Evolutionary conservation across 2,797 vertebrate genomes (phyloP), one percentile per base, ranked within the genome.

Genomic region (Liasis olivaceus): DNA sequence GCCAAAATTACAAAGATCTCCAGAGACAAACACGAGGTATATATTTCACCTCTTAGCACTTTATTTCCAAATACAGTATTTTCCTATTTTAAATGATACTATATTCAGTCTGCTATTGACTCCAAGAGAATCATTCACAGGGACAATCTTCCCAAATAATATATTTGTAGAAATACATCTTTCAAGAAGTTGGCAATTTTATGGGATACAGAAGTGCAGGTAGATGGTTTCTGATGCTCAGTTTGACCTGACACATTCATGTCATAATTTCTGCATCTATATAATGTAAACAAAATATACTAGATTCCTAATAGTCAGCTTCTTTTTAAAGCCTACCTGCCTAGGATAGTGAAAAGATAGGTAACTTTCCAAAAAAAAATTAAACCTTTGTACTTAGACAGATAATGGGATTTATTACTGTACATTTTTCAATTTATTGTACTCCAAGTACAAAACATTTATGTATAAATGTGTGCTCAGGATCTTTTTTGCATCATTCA

Each of bases 91-190:
- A 63, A 96, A 87, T 24, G 26, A 60, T 5, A 91, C 15, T 86
- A n/a, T 28, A 58, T 85, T 93, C 13, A 22, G 89, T 85, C 42
- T 85, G 36, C 63, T 87, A 15, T 89, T 0, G 58, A 93, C 84
- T 93, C 91, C 5, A 94, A 91, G n/a, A 85, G 81, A 56, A 42
- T 89, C 0, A 77, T 91, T 95, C 91, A 88, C n/a, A 54, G 31
- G 88, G 88, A 5, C 51, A 87, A 72, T 94, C 93, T 91, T 42
- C 5, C 28, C 86, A n/a, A 72, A 42, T 92, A 94, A 91, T 26
- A 7, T 42, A 91, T 85, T 9, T 94, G 2, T 42, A 36, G 15
- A 60, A 47, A 92, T 95, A 87, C 59, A 58, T 84, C 24, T 91
- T 87, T 26, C 90, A 93, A 89, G 95, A 81, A 69, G 22, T 20